Evolutionary conservation across 2,888 invertebrate species (phyloP), one percentile per base, ranked within the genome.

Genomic region (Octonoba sinensis): DNA sequence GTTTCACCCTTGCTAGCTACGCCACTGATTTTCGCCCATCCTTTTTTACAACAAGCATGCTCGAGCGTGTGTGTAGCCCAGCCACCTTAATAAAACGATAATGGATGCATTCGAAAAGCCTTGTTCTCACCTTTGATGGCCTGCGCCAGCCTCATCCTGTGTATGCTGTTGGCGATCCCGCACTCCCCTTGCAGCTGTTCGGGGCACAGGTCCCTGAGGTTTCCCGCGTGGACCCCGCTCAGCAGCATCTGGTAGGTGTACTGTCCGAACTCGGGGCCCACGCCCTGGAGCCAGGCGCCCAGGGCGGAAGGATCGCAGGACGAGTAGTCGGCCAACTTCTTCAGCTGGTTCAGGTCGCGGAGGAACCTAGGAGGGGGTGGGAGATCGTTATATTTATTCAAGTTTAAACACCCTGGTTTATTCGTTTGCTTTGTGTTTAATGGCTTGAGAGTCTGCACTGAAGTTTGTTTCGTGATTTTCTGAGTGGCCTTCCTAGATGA

Each of bases 211-310:
- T 87, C 88, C 83, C 94, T 92, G 83, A 99, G 91, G 13, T 95
- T 93, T 85, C 94, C 94, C 87, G 93, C 94, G 88, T 97, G 97
- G 47, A 99, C 95, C n/a, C 99, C 99, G 44, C 96, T 95, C 88
- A 96, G 95, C 73, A 99, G 90, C 95, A 99, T 95, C 70, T 94
- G 93, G 89, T 99, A 99, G 0, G 99, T 97, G 89, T 99, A 99
- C 86, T 95, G 96, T 72, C 95, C 94, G 88, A 96, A 96, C 88
- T 97, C 97, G 1, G 93, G 92, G 0, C 95, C 96, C 81, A 98
- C 93, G 15, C 51, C 27, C 87, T 93, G 93, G 59, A 98, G 90
- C 88, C 96, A 95, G 83, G 92, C 92, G 87, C 95, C 95, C 85
- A 99, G 91, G 88, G 94, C 95, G n/a, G 95, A 94, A 6, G 93